Evolutionary conservation across 2,113 vertebrate species (phyloP).

Genomic region (Carassius gibelio): DNA sequence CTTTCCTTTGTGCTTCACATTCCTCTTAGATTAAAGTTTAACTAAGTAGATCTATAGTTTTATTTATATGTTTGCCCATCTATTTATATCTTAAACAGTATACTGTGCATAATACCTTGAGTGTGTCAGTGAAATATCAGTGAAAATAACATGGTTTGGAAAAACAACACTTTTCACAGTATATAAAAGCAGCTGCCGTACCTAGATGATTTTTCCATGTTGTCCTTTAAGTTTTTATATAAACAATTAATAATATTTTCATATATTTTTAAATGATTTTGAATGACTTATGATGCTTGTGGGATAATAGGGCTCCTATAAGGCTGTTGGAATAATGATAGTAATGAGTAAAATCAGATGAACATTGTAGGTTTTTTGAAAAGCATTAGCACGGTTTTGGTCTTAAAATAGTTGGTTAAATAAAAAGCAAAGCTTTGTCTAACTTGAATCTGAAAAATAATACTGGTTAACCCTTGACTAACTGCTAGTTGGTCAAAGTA

Average conservation of each 20-base stretch:
- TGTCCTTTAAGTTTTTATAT: not conserved
- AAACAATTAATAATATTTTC: not conserved
- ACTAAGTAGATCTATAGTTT: too few species aligned
- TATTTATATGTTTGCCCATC: too few species aligned
- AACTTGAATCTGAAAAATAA: too few species aligned
- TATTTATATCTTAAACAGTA: too few species aligned
- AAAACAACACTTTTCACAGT: not conserved
- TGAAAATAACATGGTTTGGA: not conserved
- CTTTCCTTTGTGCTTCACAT: not conserved
- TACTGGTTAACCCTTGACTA: too few species aligned
- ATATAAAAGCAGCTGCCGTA: too few species aligned
- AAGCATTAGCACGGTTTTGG: not conserved
- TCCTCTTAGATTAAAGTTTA: not conserved
- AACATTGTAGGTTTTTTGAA: not conserved
- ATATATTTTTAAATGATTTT: not conserved
- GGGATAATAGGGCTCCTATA: too few species aligned
- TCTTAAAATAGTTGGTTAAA: not conserved
- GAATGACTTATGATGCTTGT: not conserved
- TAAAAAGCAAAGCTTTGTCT: too few species aligned
- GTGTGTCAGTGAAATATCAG: not conserved
- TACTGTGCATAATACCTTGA: not conserved
- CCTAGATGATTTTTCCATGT: not conserved
- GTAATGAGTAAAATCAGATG: not conserved
- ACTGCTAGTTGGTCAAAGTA: too few species aligned
- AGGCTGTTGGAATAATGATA: too few species aligned